Percentiles rank a stretch among this genome's conserved stretches.
Evolutionary conservation across 2,888 invertebrate genomes (phyloP).

Genomic region (Panopea generosa): DNA sequence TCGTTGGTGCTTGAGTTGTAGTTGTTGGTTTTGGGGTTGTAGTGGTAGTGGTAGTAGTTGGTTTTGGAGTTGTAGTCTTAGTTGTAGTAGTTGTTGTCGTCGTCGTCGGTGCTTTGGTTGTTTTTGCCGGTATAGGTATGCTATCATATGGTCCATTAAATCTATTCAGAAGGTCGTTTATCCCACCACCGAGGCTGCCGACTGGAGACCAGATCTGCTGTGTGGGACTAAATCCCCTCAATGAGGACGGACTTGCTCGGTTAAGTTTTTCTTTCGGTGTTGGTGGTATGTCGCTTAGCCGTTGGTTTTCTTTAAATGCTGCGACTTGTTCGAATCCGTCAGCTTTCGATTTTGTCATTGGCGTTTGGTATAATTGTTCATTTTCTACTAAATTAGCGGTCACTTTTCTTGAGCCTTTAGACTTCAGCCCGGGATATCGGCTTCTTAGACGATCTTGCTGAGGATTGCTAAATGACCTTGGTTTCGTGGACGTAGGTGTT

Average conservation of each 20-base stretch:
- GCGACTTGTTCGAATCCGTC: too few relatives aligned
- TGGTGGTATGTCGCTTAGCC: too few relatives aligned
- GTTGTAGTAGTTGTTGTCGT: constrained; percentile 23
- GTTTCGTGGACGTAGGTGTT: too few relatives aligned
- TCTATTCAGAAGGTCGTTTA: constrained; percentile 47
- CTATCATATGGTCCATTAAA: constrained; percentile 33
- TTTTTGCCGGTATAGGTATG: constrained; percentile 35
- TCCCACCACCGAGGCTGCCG: constrained; percentile 40
- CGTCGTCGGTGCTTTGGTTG: constrained; percentile 18
- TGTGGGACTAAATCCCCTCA: not conserved
- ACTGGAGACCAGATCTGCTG: constrained; percentile 51
- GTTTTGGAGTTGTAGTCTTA: constrained; percentile 13
- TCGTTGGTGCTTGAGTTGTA: constrained; percentile 7
- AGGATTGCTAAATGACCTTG: too few relatives aligned
- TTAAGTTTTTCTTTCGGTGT: too few relatives aligned
- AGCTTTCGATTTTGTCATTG: too few relatives aligned
- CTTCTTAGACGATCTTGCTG: too few relatives aligned
- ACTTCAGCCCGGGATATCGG: constrained; percentile 28
- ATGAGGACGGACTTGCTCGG: too few relatives aligned
- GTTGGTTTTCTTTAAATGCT: too few relatives aligned
- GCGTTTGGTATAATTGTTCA: too few relatives aligned
- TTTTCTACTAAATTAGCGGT: too few relatives aligned
- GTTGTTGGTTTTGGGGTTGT: constrained; percentile 28
- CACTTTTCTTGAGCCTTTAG: not conserved
- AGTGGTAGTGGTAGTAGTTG: constrained; percentile 31